Evolutionary conservation across 2,113 vertebrate species (phyloP), one percentile per base, ranked within the genome.

Genomic region (Chlamydotis undulata): DNA sequence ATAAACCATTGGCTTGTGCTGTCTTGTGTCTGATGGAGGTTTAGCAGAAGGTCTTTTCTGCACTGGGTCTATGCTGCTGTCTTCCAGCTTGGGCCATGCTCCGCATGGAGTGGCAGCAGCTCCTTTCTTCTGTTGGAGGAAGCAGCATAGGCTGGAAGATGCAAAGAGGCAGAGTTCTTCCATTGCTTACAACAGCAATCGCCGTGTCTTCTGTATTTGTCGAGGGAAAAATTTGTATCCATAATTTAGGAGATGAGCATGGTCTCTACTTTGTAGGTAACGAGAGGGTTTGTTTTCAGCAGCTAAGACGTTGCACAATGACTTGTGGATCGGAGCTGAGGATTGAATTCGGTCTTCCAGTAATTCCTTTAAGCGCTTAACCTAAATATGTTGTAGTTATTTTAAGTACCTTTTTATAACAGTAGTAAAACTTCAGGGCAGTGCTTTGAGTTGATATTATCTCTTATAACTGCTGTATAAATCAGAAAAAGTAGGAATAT

Each of bases 281-380:
- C 2, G 53, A 35, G 59, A 23, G 43, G 63, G 68, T 68, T 96
- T 85, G 92, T 60, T 93, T 91, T 82, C 80, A 83, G 90, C 64
- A 68, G 56, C 75, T 68, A 37, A 86, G 60, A 18, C 0, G 7
- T 96, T 93, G 89, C 94, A 89, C 86, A 87, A 41, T 92, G 92
- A 68, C 80, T 94, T 64, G 69, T 87, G 88, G 79, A 67, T 92
- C 89, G 91, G 87, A 94, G 57, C 64, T 4, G 22, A 89, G 94
- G 95, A 84, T 89, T 92, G 94, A 89, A 96, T 87, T 94, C 57
- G 29, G 93, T 89, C 96, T 96, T 82, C 16, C 45, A 60, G 87
- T 97, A 97, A 97, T 94, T 97, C 94, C 65, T 96, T 96, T 96
- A 96, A 95, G 94, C 94, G 63, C 89, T 97, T 97, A 95, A 95